These are phyloP conservation scores for Monomorium pharaonis DNA, from an alignment of 1,140 invertebrate species.

Conservation along the genomic window DNA sequence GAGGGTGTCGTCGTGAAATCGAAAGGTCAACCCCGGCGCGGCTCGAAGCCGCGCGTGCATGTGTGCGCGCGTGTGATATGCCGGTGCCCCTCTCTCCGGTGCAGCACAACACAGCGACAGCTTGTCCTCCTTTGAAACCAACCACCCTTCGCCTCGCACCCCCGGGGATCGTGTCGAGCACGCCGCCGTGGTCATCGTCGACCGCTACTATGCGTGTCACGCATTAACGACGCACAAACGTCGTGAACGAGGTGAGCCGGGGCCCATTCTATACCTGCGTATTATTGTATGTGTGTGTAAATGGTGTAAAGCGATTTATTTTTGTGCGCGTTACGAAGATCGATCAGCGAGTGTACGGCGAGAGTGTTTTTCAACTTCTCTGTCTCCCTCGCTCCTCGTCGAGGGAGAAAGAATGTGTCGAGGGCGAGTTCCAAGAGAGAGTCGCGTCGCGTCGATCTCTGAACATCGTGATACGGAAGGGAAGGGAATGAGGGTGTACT, in stretches of 20 bases:
- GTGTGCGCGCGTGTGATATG: slow-evolving; percentile 46
- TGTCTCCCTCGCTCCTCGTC: neutral
- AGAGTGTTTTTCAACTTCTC: slow-evolving; percentile 7
- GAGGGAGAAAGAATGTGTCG: neutral
- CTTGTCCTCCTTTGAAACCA: slow-evolving; percentile 54
- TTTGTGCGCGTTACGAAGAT: slow-evolving; percentile 24
- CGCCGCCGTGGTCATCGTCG: slow-evolving; percentile 19
- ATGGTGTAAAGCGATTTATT: slow-evolving; percentile 43
- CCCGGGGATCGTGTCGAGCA: neutral
- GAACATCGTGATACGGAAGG: neutral
- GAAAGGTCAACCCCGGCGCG: slow-evolving; percentile 54
- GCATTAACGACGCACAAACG: slow-evolving; percentile 26
- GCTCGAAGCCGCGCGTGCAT: neutral
- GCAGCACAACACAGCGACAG: neutral
- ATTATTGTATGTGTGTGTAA: neutral
- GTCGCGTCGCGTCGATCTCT: neutral
- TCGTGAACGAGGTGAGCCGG: slow-evolving; percentile 51
- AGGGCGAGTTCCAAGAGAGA: slow-evolving; percentile 8
- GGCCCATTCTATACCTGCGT: no score
- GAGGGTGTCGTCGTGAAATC: neutral
- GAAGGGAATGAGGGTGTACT: neutral
- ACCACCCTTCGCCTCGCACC: slow-evolving; percentile 38
- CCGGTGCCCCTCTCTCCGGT: slow-evolving; percentile 59
- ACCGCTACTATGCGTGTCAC: slow-evolving; percentile 40
- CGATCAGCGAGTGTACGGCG: slow-evolving; percentile 20